Base-by-base conservation (phyloP, 2,797 vertebrate genomes). In the Thaleichthys pacificus region DNA sequence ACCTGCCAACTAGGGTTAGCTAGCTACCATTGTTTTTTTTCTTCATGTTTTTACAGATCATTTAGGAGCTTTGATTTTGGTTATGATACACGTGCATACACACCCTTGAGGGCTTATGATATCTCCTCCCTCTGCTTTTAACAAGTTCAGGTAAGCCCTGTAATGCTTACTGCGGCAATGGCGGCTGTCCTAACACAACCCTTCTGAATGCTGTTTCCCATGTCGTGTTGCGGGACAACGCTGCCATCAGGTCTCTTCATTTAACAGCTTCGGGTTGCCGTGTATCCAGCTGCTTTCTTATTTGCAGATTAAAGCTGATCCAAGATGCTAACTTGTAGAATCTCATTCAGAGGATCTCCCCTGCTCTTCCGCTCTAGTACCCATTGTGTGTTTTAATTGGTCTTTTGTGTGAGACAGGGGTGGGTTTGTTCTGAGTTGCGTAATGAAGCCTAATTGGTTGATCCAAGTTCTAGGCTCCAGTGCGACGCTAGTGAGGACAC, bases 361-460 rank as follows among this genome's bases (percentile, higher is more conserved):
- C 26, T 9, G 7, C 9, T 35, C 1, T n/a, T 24, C 28, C 68
- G 17, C 68, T n/a, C 5, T 47, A 19, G 5, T n/a, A 49, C 42
- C 17, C 61, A 38, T 35, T 65, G 58, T 42, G 19, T 3, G 28
- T 17, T 72, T 6, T 66, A 65, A 61, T 72, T 68, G 30, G 62
- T 62, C 2, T 9, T 62, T 35, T n/a, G 30, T 60, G 32, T 68
- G 65, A 17, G 9, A 72, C 63, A 72, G 65, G 57, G 26, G 22
- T 8, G 22, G 17, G 49, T n/a, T 51, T 73, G 66, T 73, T 73
- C 71, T 21, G 56, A 17, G 47, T 57, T 54, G 14, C 35, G 30
- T 69, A 71, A 80, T 68, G n/a, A 51, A 2, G 6, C 30, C 26
- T 73, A 77, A 77, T 56, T 68, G 66, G 69, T 62, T 69, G 56